Percentiles rank a stretch among this genome's conserved stretches.
Evolutionary conservation across 2,797 vertebrate species (phyloP).

Genomic region (Helarctos malayanus): DNA sequence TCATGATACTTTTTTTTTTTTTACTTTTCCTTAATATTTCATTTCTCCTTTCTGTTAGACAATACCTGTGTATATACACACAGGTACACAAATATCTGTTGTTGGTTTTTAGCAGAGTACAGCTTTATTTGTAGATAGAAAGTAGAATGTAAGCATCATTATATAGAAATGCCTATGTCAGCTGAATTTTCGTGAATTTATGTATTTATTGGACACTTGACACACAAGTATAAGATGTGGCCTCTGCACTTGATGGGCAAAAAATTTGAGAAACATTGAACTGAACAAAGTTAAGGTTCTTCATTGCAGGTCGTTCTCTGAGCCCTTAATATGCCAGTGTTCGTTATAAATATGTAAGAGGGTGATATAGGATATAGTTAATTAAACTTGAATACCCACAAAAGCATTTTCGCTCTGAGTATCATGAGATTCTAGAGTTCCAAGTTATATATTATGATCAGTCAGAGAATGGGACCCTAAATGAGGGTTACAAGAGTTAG

Average conservation of each 20-base stretch:
- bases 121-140: background rate
- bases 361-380: background rate
- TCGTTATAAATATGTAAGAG: background rate
- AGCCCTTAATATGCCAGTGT: background rate
- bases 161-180: background rate
- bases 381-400: conserved; percentile 4
- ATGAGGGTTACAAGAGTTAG: background rate
- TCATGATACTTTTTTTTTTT: background rate
- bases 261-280: conserved; percentile 47
- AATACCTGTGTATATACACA: background rate
- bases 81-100: background rate
- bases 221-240: background rate
- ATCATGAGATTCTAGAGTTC: background rate
- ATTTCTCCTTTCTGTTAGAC: background rate
- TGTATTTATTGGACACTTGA: background rate
- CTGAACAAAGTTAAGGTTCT: background rate
- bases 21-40: background rate
- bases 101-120: background rate
- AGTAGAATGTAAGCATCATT: background rate
- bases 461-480: background rate
- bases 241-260: background rate
- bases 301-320: background rate
- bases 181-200: background rate
- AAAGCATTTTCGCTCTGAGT: background rate
- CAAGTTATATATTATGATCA: background rate